Evolutionary conservation across 2,113 vertebrate genomes (phyloP).

Genomic region (Chelonoidis abingdonii): DNA sequence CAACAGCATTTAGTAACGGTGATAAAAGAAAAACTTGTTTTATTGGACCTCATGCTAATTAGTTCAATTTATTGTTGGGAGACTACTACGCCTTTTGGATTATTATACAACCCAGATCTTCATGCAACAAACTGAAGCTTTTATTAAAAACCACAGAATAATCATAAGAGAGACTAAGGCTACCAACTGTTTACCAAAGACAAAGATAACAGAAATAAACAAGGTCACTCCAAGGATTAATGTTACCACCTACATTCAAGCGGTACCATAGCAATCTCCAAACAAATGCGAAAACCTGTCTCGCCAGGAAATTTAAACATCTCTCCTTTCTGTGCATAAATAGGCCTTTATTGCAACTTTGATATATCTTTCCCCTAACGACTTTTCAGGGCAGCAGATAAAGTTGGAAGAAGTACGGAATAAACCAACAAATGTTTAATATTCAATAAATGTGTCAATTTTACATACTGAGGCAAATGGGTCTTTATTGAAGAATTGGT

Average conservation of each 20-base stretch:
- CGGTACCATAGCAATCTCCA: background rate
- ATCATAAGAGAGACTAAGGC: background rate
- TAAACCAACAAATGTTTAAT: conserved; percentile 79
- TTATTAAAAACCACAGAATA: background rate
- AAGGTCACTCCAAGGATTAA: background rate
- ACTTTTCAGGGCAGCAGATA: conserved; percentile 56
- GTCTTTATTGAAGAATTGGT: conserved; percentile 85
- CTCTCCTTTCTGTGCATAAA: conserved; percentile 7
- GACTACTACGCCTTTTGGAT: conserved; percentile 17
- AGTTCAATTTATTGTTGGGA: conserved; percentile 28
- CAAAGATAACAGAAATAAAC: background rate
- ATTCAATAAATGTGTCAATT: conserved; percentile 87
- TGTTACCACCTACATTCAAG: background rate
- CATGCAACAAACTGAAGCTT: conserved; percentile 19
- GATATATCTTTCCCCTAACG: conserved; percentile 61
- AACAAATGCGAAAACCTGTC: background rate
- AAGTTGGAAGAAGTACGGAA: conserved; percentile 26
- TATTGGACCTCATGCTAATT: conserved; percentile 74
- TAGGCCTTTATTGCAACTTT: background rate
- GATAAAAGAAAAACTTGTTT: conserved; percentile 73
- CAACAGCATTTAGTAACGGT: conserved; percentile 65
- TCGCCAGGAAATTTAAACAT: background rate
- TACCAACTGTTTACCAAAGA: background rate
- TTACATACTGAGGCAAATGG: conserved; percentile 83
- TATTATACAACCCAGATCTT: background rate